phyloP scores from a whole-genome alignment of 1,140 invertebrate genomes.

The Cyclina sinensis region DNA sequence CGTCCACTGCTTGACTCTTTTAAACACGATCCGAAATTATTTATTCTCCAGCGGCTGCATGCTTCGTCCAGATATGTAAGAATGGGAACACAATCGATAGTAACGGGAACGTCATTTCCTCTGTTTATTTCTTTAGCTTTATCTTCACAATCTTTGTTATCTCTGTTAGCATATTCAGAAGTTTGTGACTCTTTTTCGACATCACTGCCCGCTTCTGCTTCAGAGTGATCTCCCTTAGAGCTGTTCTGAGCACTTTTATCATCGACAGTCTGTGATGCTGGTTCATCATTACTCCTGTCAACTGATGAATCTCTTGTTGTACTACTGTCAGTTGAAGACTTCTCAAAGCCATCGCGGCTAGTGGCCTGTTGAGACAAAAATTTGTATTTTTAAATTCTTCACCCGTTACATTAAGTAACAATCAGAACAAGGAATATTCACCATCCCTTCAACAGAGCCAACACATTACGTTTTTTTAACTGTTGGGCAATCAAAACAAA shows the following conservation, averaged over 20 bases:
- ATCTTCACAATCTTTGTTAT: not conserved
- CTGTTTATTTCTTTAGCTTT: not conserved
- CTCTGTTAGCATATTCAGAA: not conserved
- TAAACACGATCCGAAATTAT: slow-evolving; percentile 42
- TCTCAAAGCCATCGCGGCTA: not conserved
- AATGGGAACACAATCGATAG: slow-evolving; percentile 42
- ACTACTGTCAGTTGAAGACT: not conserved
- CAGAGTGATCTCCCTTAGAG: not conserved
- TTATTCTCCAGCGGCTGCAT: slow-evolving; percentile 47
- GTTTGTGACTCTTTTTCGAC: too few relatives aligned
- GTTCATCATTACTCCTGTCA: not conserved
- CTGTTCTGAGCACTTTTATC: not conserved
- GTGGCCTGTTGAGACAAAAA: too few relatives aligned
- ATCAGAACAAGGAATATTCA: too few relatives aligned
- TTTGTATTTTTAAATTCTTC: too few relatives aligned
- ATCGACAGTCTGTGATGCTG: not conserved
- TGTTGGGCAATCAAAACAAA: too few relatives aligned
- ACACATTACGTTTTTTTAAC: too few relatives aligned
- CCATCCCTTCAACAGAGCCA: too few relatives aligned
- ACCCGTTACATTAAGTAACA: too few relatives aligned
- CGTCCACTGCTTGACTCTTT: slow-evolving; percentile 34
- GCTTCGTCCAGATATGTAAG: slow-evolving; percentile 50
- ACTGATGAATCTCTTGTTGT: not conserved
- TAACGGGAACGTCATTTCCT: not conserved
- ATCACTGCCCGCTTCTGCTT: not conserved